Base-by-base conservation (phyloP, 2,797 vertebrate genomes). In the Brachyrhaphis roseni region DNA sequence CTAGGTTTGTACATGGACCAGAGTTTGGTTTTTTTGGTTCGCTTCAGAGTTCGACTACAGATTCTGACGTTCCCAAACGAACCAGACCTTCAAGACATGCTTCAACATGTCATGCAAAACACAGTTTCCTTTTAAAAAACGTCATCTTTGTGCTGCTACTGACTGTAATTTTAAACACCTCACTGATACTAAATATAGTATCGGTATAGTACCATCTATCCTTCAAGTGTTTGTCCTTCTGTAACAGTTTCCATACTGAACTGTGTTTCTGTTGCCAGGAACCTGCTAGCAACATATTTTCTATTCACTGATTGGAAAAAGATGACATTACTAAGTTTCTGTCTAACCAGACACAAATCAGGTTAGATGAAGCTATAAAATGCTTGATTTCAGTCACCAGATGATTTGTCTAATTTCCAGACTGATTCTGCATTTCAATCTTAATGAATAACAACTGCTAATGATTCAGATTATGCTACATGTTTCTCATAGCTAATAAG, bases 371-470 rank as follows among this genome's bases (percentile, higher is more conserved):
- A 57, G 55, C 55, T 28, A 12, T 28, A 57, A 28, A 57, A 28
- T 57, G 55, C 13, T 57, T 26, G 23, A 55, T 55, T 55, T 20
- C 16, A 20, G 20, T 51, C 36, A 55, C n/a, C 55, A 57, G 8
- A 15, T 13, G 62, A 55, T 36, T 59, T 51, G 47, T 18, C n/a
- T 28, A 23, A 55, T 74, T 4, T 55, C 41, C 10, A 74, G 47
- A 49, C 18, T 71, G 12, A 72, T n/a, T 76, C 41, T 72, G 1
- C 2, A 74, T 76, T 77, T 59, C 36, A 39, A 12, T 47, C 18
- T n/a, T 36, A 46, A 16, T 53, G 41, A 80, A 70, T 75, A 68
- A 66, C 15, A 47, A 6, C 28, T n/a, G n/a, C n/a, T n/a, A n/a
- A n/a, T n/a, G n/a, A n/a, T 10, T 81, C 68, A 77, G 8, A 64